phyloP scores from a whole-genome alignment of 2,888 invertebrate species.

The Xestia sexstrigata region DNA sequence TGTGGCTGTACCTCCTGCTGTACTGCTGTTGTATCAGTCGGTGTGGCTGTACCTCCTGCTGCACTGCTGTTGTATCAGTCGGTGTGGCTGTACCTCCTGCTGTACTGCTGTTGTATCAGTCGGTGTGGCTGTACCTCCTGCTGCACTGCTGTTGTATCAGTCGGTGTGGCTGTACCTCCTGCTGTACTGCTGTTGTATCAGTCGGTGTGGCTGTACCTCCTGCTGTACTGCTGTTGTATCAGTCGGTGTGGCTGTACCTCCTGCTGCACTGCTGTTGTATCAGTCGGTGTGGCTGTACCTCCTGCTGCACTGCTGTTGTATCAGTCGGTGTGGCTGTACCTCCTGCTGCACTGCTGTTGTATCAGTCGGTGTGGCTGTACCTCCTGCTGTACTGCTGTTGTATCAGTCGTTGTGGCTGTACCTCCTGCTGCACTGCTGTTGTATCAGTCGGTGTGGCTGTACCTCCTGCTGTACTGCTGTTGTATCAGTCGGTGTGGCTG shows the following conservation, averaged over 20 bases:
- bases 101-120: conserved; percentile 7
- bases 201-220: too few relatives aligned
- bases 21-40: conserved; percentile 14
- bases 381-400: too few relatives aligned
- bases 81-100: too few relatives aligned
- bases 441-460: conserved; percentile 5
- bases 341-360: too few relatives aligned
- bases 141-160: conserved; percentile 6
- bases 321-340: background rate
- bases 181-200: conserved; percentile 7
- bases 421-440: too few relatives aligned
- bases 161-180: too few relatives aligned
- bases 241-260: too few relatives aligned
- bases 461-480: too few relatives aligned
- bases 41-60: too few relatives aligned
- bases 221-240: conserved; percentile 5
- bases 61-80: conserved; percentile 8
- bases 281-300: background rate
- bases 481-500: conserved; percentile 11
- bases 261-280: conserved; percentile 10
- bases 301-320: too few relatives aligned
- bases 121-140: too few relatives aligned
- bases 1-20: too few relatives aligned
- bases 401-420: conserved; percentile 3
- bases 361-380: background rate